Base-by-base conservation (phyloP, 2,113 vertebrate species). In the Scomber scombrus region DNA sequence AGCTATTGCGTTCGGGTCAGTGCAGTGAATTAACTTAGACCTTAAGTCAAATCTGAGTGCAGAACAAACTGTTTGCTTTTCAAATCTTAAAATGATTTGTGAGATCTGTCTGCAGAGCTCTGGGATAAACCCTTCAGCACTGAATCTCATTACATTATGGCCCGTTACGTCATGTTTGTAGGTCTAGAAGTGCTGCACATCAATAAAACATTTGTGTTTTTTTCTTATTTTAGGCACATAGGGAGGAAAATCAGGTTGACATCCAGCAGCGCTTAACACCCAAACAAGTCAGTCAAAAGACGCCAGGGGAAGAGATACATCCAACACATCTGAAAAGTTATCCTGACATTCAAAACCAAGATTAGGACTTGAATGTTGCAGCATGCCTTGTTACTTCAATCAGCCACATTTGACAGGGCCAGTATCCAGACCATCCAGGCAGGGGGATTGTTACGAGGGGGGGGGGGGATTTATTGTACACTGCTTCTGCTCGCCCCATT, bases 401-500 rank as follows among this genome's bases (percentile, higher is more conserved):
- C 77, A 55, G 68, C 19, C 56, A 19, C 65, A 23, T 60, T 64
- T 23, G 45, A 86, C 74, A 16, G 29, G 49, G 65, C 21, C 19
- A 4, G 26, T 34, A 55, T 73, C 61, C 69, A 78, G 69, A 71
- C 52, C 60, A 11, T 58, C 46, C 71, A 14, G 21, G 19, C 10
- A 34, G 47, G 45, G 43, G 67, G 55, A 54, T 23, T 54, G 18
- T 26, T 26, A 26, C 23, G 23, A 26, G 23, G 23, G 80, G 31
- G 34, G 60, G 78, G 68, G 34, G 34, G 34, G 34, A 8, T 69
- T 77, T 79, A 69, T 89, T 84, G 21, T 78, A 40, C 64, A 21
- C 65, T 0, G n/a, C 50, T 80, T 85, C 43, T 72, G 3, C 81
- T 80, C 18, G 29, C 80, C 73, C 75, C 78, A 75, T 87, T 87